Conservation (phyloP, 1,140 invertebrate species). For the Piezodorus guildinii region DNA sequence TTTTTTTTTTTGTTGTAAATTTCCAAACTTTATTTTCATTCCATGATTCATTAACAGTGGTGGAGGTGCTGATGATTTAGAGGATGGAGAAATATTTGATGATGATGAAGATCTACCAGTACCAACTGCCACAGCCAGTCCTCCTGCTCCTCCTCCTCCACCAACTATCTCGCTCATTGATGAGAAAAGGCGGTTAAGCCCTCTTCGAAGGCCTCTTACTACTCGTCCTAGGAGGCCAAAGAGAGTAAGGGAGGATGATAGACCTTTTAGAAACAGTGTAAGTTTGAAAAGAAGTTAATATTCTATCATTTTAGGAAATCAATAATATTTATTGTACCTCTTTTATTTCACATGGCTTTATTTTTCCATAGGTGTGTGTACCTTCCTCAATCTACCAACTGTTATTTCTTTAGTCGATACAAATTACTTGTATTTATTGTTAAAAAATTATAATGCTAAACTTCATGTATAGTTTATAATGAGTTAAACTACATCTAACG, state of each 20-base stretch:
- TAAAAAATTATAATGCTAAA: no score
- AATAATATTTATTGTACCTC: no score
- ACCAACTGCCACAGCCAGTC: neutral
- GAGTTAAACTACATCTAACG: no score
- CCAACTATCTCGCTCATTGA: neutral
- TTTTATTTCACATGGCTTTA: no score
- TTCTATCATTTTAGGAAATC: neutral
- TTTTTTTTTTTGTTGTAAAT: no score
- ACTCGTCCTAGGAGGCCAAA: neutral
- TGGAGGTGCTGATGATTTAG: conserved; percentile 11
- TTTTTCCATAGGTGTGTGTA: no score
- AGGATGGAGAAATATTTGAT: conserved; percentile 20
- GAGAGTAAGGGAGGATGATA: neutral
- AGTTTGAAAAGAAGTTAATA: neutral
- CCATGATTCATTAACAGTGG: neutral
- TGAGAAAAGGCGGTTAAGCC: neutral
- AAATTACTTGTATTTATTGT: no score
- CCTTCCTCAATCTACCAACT: no score
- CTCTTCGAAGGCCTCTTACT: neutral
- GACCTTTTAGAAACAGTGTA: conserved; percentile 7
- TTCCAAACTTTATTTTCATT: no score
- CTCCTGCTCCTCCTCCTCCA: neutral
- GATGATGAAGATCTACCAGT: conserved; percentile 12
- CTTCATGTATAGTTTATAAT: no score
- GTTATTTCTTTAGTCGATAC: no score